Base-by-base conservation (phyloP, 2,797 vertebrate genomes). In the Pipistrellus pygmaeus region DNA sequence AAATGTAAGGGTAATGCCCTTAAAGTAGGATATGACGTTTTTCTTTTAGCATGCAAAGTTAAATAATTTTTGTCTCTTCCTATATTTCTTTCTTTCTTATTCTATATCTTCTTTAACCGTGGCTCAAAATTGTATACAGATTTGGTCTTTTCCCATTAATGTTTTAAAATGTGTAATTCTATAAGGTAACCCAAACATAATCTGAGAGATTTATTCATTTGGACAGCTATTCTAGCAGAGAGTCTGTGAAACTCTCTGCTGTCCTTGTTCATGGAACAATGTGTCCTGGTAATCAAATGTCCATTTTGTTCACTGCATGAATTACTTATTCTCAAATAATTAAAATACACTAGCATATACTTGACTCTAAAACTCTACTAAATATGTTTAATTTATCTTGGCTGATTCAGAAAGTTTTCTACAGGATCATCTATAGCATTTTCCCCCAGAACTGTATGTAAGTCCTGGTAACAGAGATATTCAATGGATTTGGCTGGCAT, bases 1-100 rank as follows among this genome's bases (percentile, higher is more conserved):
- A 98, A 98, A 98, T 97, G 97, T 97, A 98, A 98, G 95, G 96
- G 94, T 89, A 94, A 91, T 96, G 93, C 94, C 97, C 95, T 98
- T 98, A 98, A 98, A 97, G 97, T 97, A 97, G 96, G 95, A 96
- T 95, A 86, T 93, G 95, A 95, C 96, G 89, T 97, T 96, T 95
- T 76, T 60, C 20, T 62, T 62, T 62, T 86, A 88, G 84, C 25
- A 90, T 15, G 44, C 55, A 89, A 93, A 97, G 92, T 95, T 98
- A 98, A 96, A 96, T 96, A 95, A 95, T 95, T 97, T 90, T 73
- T 91, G 32, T 87, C 75, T 82, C 92, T 96, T 96, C 41, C 80
- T 97, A 85, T 78, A 90, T 94, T 93, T 97, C 32, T 95, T 78
- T 82, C 96, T 95, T 0, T 89, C 30, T 60, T 76, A 83, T 66